Base-by-base conservation (phyloP, 1,140 invertebrate genomes). In the Pogonomyrmex barbatus region DNA sequence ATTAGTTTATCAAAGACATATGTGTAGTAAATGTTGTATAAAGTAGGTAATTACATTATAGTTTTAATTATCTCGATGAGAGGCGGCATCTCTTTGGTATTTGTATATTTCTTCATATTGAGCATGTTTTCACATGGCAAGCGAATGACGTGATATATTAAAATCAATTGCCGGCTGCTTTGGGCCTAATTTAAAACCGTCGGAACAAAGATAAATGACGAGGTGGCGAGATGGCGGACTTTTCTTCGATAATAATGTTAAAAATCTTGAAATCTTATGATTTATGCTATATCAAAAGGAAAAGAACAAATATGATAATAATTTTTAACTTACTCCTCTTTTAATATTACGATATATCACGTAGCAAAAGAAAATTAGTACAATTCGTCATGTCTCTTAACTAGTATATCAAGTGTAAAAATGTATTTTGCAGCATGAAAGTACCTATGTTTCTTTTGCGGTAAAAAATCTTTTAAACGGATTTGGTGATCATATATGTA, bases 11-110 rank as follows among this genome's bases (percentile, higher is more conserved):
- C 70, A 86, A 88, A 88, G 87, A 88, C 78, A 90, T 91, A 73
- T 90, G 68, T 92, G 90, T 93, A 92, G 86, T 92, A 91, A 92
- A 90, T 91, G 91, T 92, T 93, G 91, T 92, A 93, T 91, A 92
- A 92, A 92, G 83, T 92, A 92, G 89, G 52, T 84, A 87, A 92
- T 91, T 90, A 87, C 45, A 62, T 36, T 91, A 89, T 92, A 91
- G 78, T 88, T 92, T 92, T 89, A 91, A 88, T 89, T 82, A 89
- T 83, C 30, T 86, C 73, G 56, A 81, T 68, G 56, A 47, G 45
- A 83, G 70, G 50, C 88, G 68, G 76, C 81, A 90, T 92, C 89
- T 86, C 62, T 62, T 70, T 62, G 42, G 10, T 73, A 83, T 83
- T 91, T 91, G 87, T 92, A 92, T 79, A 92, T 92, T 87, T 36